Evolutionary conservation across 2,113 vertebrate species (phyloP), one percentile per base, ranked within the genome.

Genomic region (Ranitomeya variabilis): DNA sequence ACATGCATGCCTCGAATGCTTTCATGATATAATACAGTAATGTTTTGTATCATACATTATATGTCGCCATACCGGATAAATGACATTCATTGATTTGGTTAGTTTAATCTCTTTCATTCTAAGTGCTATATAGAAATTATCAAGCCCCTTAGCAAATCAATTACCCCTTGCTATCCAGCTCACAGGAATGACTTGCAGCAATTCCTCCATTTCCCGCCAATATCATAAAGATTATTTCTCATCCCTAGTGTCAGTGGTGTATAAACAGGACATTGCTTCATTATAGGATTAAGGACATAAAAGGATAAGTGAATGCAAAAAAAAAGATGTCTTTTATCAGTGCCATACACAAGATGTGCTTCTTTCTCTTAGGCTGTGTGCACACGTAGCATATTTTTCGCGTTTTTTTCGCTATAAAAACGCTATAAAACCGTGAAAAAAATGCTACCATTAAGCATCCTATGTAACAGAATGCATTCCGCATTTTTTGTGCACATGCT

Each of bases 21-120:
- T 71, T 87, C 77, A 80, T 80, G 86, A 67, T 80, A 87, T 80
- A 31, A 80, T 80, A 79, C 21, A 64, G 60, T 80, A 80, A 87
- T 87, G 77, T 87, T 87, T 87, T 87, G 45, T 80, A 67, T 79
- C 74, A 87, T 79, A 62, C 62, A 87, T 64, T 26, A 87, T 80
- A 80, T 87, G 85, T 80, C 85, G 66, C 76, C 37, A 64, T 87
- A 80, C 15, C 14, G 62, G 85, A 80, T 54, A 80, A 79, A 67
- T 87, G 60, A 62, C 85, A 80, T 80, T 87, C 51, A 66, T 66
- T 80, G 85, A 78, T 87, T 80, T 87, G 37, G 59, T 67, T 87
- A 78, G 67, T 73, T 74, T 76, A 85, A 85, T 85, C 69, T 76
- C 55, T 85, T 83, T 76, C 54, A 59, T 76, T 76, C 83, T 76